phyloP scores from a whole-genome alignment of 2,888 invertebrate species.

The Hirtodrosophila trivittata region DNA sequence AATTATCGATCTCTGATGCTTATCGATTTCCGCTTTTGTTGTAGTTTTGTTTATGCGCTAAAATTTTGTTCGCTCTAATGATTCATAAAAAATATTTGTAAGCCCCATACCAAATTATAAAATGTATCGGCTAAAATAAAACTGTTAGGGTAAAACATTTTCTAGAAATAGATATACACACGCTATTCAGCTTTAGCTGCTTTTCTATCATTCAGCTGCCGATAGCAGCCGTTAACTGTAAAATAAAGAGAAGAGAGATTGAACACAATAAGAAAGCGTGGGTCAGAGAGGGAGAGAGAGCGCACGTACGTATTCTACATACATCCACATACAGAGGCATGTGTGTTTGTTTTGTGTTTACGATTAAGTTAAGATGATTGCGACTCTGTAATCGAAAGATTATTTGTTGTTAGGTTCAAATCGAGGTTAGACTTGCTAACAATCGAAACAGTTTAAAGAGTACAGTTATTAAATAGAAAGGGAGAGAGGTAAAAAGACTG shows the following conservation, averaged over 20 bases:
- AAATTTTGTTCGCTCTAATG: conserved; percentile 40
- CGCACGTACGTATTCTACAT: conserved; percentile 27
- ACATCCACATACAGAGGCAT: conserved; percentile 10
- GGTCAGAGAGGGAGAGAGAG: conserved; percentile 31
- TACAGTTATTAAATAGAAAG: conserved; percentile 56
- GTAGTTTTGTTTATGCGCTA: conserved; percentile 60
- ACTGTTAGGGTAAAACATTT: conserved; percentile 36
- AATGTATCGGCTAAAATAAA: conserved; percentile 44
- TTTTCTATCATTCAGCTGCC: conserved; percentile 38
- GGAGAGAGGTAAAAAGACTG: conserved; percentile 4
- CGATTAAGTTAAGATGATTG: conserved; percentile 77
- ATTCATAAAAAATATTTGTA: conserved; percentile 48
- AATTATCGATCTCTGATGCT: conserved; percentile 39
- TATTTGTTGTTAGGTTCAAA: conserved; percentile 76
- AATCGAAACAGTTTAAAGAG: conserved; percentile 19
- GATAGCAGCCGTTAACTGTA: conserved; percentile 25
- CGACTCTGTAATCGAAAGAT: conserved; percentile 70
- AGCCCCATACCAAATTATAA: conserved; percentile 44
- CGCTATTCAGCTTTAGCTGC: conserved; percentile 61
- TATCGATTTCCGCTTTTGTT: conserved; percentile 43
- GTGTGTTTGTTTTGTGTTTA: conserved; percentile 58
- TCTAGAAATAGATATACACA: conserved; percentile 79
- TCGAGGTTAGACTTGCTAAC: conserved; percentile 63
- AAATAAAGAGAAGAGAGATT: conserved; percentile 7
- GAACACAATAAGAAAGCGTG: conserved; percentile 7